phyloP scores from a whole-genome alignment of 2,888 invertebrate genomes.

The Pharmacophagus antenor region DNA sequence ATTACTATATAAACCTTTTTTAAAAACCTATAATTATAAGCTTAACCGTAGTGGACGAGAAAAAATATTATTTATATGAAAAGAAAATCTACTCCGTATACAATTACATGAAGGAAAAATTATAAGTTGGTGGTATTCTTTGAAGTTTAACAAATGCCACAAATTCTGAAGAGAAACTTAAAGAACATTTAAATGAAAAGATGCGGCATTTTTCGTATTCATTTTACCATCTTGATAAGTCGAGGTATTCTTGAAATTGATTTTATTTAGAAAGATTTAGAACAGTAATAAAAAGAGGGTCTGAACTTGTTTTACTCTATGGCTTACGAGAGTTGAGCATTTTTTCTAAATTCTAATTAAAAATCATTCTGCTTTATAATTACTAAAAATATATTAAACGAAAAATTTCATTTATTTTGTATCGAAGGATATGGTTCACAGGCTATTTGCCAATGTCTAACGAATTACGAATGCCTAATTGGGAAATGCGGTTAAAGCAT shows the following conservation, averaged over 20 bases:
- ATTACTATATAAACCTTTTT: no score
- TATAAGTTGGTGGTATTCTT: slow-evolving; percentile 3
- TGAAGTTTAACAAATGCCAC: slow-evolving; percentile 11
- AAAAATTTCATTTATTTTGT: slow-evolving; percentile 17
- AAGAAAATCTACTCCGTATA: not conserved
- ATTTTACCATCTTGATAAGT: slow-evolving; percentile 2
- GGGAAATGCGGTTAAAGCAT: slow-evolving; percentile 25
- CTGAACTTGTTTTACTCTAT: slow-evolving; percentile 16
- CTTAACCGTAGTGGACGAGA: not conserved
- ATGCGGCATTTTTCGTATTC: not conserved
- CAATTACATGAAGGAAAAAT: slow-evolving; percentile 2
- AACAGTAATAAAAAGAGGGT: slow-evolving; percentile 5
- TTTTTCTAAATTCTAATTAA: not conserved
- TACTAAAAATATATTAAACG: no score
- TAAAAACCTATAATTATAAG: no score
- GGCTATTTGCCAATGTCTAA: slow-evolving; percentile 27
- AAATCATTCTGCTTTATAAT: slow-evolving; percentile 2
- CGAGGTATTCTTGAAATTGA: not conserved
- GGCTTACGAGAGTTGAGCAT: no score
- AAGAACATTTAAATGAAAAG: slow-evolving; percentile 9
- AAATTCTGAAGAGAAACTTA: slow-evolving; percentile 3
- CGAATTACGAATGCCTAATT: slow-evolving; percentile 29
- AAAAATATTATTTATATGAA: slow-evolving; percentile 5
- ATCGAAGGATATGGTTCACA: slow-evolving; percentile 15
- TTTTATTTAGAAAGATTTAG: not conserved